These are phyloP conservation scores for Ernsta delagoae DNA, from an alignment of 2,888 invertebrate species.

Conservation along the genomic window DNA sequence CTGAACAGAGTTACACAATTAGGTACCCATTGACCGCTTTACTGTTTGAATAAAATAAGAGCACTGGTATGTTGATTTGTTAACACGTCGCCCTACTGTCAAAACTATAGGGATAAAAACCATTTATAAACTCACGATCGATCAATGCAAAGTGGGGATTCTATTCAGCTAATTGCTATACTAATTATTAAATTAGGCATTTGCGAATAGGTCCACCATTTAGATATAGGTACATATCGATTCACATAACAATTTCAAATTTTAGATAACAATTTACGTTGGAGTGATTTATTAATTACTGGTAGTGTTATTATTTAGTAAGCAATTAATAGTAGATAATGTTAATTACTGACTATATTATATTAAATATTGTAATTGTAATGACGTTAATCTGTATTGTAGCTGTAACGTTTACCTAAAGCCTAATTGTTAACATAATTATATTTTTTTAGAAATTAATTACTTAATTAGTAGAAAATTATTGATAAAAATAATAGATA, in stretches of 20 bases:
- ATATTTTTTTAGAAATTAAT: no score
- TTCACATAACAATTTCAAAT: neutral
- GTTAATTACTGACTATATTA: no score
- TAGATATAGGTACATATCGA: neutral
- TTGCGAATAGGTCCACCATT: neutral
- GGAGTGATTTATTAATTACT: no score
- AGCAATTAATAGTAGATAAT: no score
- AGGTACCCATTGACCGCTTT: neutral
- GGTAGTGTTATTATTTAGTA: no score
- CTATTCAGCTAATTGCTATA: constrained; percentile 19
- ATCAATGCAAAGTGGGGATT: constrained; percentile 16
- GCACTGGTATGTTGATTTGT: constrained; percentile 11
- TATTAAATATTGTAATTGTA: no score
- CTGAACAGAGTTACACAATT: constrained; percentile 3
- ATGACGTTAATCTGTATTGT: no score
- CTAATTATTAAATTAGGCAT: constrained; percentile 24
- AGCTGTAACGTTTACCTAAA: no score
- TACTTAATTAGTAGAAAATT: no score
- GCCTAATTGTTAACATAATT: no score
- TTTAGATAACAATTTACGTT: neutral
- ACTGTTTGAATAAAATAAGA: constrained; percentile 20
- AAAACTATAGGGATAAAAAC: constrained; percentile 6
- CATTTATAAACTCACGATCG: constrained; percentile 19
- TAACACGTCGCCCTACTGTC: neutral
- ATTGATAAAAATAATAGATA: no score